Base-by-base conservation (phyloP, 2,113 vertebrate genomes). In the Vulpes lagopus region DNA sequence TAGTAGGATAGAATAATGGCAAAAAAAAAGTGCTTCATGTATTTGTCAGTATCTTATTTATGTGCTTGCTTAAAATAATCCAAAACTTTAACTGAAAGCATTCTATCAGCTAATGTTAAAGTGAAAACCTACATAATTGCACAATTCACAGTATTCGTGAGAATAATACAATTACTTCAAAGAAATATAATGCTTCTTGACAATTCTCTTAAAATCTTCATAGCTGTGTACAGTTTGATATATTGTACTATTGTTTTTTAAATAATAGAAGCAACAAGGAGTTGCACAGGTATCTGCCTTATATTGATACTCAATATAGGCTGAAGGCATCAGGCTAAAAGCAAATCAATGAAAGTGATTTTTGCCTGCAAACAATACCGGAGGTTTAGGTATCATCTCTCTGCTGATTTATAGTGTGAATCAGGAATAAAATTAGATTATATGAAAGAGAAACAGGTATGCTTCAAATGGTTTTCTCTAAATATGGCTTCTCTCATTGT, bases 291-390 rank as follows among this genome's bases (percentile, higher is more conserved):
- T 1, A 3, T 87, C n/a, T 83, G 17, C 23, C 86, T 92, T 74
- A n/a, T 71, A 51, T 23, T 60, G 69, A 69, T 73, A 90, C 30
- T 83, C 32, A 95, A 9, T 57, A 38, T 38, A 83, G 19, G n/a
- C 20, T 67, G 53, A 96, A 84, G 74, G 64, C 32, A 92, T 73
- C 27, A 88, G 51, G 57, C 23, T 71, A 94, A 95, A 60, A 76
- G 25, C 57, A 94, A 90, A 95, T 96, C 64, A 84, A 88, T 97
- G 27, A 49, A 83, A 92, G 79, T 92, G 84, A 95, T 76, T 94
- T 94, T 96, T 96, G 38, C 55, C 67, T 95, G 27, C 35, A 88
- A 76, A 76, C 7, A 83, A 91, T 62, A 38, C 30, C 62, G 90
- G 67, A 76, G 17, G 25, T 81, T 64, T 43, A 92, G 12, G 7